Evolutionary conservation across 2,888 invertebrate species (phyloP), one percentile per base, ranked within the genome.

Genomic region (Calephelis perditalis): DNA sequence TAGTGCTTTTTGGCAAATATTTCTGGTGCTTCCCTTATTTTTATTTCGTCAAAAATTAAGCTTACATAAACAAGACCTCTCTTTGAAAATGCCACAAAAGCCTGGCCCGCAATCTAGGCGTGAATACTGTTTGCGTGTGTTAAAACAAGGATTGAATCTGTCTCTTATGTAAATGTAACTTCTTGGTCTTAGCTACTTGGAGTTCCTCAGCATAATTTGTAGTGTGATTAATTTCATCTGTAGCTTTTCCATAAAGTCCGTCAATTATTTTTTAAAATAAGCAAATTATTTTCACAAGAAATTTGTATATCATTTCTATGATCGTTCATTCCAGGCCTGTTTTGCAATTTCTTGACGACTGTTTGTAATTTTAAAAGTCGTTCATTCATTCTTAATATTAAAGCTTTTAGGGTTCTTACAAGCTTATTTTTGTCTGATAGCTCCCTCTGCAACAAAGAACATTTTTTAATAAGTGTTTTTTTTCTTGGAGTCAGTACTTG

Each of bases 141-240:
- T 55, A 35, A 55, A 9, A 56, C 56, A 37, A 46, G 57, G 15
- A 37, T 54, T 44, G 45, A 58, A 62, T 55, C 58, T 57, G 35
- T 54, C 54, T n/a, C 58, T 49, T 8, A 58, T 58, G 46, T 62
- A 62, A n/a, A 44, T n/a, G 26, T 62, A 58, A n/a, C 47, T 37
- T 43, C 62, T 52, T 44, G 62, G 58, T n/a, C 55, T 58, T 12
- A 26, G 26, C 26, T 47, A 45, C 56, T 47, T 45, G 46, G 6
- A 60, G 47, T 37, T 56, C 15, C 43, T 56, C 6, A 26, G 15
- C 43, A 37, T 46, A 46, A 5, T 12, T 7, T 46, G 12, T 7
- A 10, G 46, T 12, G 7, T 46, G 46, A 46, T 4, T 46, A 7
- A 46, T 46, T 46, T 12, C 12, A 12, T 12, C 46, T 46, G 46